phyloP scores from a whole-genome alignment of 2,888 invertebrate species.

The Melipona bicolor region DNA sequence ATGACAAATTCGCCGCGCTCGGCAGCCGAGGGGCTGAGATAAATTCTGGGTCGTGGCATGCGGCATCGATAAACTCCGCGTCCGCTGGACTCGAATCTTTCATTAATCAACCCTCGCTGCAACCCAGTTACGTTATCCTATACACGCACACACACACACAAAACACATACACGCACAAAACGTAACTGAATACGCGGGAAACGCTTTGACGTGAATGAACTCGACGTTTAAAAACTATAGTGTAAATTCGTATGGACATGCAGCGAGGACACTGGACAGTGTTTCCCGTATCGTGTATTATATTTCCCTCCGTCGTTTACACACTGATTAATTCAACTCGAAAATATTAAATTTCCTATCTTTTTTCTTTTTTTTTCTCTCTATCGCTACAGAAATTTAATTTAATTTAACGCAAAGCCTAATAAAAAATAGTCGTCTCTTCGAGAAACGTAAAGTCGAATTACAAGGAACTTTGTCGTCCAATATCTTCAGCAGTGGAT shows the following conservation, averaged over 20 bases:
- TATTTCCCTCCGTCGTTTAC: not conserved
- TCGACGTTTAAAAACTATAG: not conserved
- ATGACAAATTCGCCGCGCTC: conserved; percentile 14
- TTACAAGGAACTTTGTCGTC: not conserved
- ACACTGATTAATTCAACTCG: not conserved
- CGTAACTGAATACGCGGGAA: not conserved
- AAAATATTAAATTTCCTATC: not conserved
- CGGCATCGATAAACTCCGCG: conserved; percentile 37
- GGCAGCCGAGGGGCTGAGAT: not conserved
- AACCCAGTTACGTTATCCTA: conserved; percentile 32
- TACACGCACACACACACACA: not conserved
- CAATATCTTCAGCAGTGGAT: not conserved
- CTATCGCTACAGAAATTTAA: not conserved
- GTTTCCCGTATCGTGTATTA: not conserved
- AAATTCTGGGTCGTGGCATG: conserved; percentile 24
- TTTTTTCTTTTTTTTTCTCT: not conserved
- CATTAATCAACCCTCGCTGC: conserved; percentile 40
- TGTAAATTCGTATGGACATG: not conserved
- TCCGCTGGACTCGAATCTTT: conserved; percentile 29
- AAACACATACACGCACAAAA: not conserved
- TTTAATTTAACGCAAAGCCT: not conserved
- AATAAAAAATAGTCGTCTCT: not conserved
- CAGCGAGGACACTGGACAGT: not conserved
- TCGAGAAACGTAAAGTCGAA: not conserved
- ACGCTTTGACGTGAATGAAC: not conserved